phyloP scores from a whole-genome alignment of 2,888 invertebrate genomes.

The Calliopum simillimum region DNA sequence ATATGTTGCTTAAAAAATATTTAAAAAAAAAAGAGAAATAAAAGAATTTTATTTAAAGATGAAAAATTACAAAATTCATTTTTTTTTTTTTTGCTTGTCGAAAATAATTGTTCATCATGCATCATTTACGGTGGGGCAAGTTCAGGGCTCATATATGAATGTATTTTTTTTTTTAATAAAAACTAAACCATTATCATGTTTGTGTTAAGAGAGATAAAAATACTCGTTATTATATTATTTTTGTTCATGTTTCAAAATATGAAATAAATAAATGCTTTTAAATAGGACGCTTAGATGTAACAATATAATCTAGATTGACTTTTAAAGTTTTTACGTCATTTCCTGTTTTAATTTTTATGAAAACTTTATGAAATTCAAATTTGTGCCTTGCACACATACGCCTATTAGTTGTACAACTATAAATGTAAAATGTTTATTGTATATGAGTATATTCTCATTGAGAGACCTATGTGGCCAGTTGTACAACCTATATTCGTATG shows the following conservation, averaged over 20 bases:
- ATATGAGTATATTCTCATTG: no score
- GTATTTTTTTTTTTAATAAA: conserved; percentile 42
- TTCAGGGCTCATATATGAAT: conserved; percentile 53
- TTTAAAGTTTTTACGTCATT: no score
- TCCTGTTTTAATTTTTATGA: no score
- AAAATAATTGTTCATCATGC: conserved; percentile 36
- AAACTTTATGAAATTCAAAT: no score
- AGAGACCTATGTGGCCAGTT: no score
- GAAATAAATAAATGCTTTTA: no score
- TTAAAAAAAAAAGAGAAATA: conserved; percentile 42
- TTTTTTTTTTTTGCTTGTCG: conserved; percentile 33
- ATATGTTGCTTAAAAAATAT: conserved; percentile 27
- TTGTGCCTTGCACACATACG: no score
- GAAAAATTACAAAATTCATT: conserved; percentile 28
- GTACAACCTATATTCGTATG: no score
- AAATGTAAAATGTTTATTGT: no score
- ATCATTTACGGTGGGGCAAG: conserved; percentile 59
- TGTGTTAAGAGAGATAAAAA: conserved; percentile 41
- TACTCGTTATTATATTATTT: conserved; percentile 24
- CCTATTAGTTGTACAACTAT: no score
- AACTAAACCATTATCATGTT: conserved; percentile 37
- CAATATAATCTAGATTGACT: no score
- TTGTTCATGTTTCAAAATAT: not conserved
- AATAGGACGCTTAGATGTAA: no score
- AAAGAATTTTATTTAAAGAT: conserved; percentile 43